phyloP scores from a whole-genome alignment of 2,797 vertebrate genomes.

The Antennarius maculatus region DNA sequence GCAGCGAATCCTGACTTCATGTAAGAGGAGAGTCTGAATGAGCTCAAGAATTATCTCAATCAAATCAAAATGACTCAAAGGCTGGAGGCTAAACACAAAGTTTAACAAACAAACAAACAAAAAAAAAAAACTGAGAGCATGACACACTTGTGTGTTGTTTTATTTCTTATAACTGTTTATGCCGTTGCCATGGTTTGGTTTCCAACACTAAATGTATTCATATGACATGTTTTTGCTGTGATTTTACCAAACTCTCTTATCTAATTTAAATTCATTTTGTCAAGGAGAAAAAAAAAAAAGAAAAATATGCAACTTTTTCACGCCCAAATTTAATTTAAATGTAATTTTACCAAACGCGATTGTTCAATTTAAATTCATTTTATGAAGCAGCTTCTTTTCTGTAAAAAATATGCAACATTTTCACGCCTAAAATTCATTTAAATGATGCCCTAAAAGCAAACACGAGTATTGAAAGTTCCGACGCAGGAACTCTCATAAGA shows the following conservation, averaged over 20 bases:
- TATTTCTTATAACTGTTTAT: background rate
- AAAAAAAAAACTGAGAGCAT: background rate
- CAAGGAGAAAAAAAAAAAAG: too few species aligned
- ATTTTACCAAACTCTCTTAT: background rate
- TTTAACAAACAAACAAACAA: background rate
- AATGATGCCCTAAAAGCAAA: background rate
- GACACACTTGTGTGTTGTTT: background rate
- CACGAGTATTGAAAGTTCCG: background rate
- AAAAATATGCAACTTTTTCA: too few species aligned
- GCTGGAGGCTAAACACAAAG: background rate
- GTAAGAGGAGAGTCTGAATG: background rate
- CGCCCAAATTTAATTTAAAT: background rate
- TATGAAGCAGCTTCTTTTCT: too few species aligned
- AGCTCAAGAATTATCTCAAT: too few species aligned
- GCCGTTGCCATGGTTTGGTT: background rate
- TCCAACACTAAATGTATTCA: background rate
- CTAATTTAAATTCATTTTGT: background rate
- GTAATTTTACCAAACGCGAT: too few species aligned
- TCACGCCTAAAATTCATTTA: background rate
- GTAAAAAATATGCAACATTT: too few species aligned
- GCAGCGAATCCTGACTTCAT: background rate
- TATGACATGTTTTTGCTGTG: background rate
- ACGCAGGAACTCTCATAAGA: constrained; percentile 1
- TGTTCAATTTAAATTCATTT: too few species aligned
- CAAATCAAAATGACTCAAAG: background rate